Conservation (phyloP, 2,113 vertebrate species). For the Melanotaenia duboulayi region DNA sequence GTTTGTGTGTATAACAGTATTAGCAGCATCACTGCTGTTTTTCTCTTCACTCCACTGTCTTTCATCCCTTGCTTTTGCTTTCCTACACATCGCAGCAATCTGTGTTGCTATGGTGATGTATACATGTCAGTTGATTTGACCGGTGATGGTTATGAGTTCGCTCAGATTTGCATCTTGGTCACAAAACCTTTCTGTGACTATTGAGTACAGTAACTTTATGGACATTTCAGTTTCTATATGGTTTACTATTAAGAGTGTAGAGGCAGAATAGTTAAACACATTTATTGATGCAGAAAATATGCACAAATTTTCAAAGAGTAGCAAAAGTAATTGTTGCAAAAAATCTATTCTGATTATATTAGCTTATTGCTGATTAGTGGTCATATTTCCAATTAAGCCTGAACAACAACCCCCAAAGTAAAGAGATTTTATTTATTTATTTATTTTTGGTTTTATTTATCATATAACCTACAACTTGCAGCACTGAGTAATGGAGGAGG, state of each 20-base stretch:
- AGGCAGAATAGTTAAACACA: conserved; percentile 1
- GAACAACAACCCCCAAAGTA: background rate
- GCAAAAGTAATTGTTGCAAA: background rate
- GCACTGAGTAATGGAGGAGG: background rate
- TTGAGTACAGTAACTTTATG: background rate
- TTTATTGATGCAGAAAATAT: background rate
- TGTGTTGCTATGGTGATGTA: conserved; percentile 50
- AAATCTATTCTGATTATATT: background rate
- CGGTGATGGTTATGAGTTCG: conserved; percentile 16
- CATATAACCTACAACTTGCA: background rate
- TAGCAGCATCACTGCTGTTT: conserved; percentile 12
- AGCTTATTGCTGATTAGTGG: background rate
- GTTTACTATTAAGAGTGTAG: background rate
- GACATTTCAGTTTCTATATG: background rate
- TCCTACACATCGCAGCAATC: background rate
- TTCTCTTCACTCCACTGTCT: conserved; percentile 21
- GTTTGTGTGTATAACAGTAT: conserved; percentile 18
- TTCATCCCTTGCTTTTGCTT: conserved; percentile 34
- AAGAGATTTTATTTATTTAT: background rate
- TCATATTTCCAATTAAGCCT: background rate
- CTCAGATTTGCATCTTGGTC: conserved; percentile 3
- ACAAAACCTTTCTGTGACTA: background rate
- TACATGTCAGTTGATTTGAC: conserved; percentile 29
- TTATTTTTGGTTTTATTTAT: background rate
- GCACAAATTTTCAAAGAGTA: background rate